Percentiles rank a stretch among this genome's conserved stretches.
phyloP scores from a whole-genome alignment of 2,888 invertebrate genomes.

The Lycocerus yunnanus region DNA sequence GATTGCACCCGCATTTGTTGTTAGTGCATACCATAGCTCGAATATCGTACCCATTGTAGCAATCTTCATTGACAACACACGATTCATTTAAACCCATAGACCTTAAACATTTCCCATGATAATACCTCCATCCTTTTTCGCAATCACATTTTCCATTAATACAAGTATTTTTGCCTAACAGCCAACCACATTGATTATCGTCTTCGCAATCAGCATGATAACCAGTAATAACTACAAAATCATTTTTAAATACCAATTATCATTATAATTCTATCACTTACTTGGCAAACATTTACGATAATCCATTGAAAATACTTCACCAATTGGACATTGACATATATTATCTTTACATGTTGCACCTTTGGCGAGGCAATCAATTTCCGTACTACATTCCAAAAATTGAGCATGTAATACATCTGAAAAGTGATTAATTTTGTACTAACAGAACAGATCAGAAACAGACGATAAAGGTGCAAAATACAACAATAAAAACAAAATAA shows the following conservation, averaged over 20 bases:
- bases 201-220: constrained; percentile 28
- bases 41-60: constrained; percentile 34
- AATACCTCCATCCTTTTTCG: constrained; percentile 28
- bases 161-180: constrained; percentile 28
- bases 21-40: constrained; percentile 29
- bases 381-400: constrained; percentile 21
- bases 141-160: constrained; percentile 27
- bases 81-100: constrained; percentile 4
- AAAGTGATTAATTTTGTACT: not conserved
- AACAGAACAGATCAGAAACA: no score
- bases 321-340: constrained; percentile 26
- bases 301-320: constrained; percentile 17
- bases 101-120: constrained; percentile 27
- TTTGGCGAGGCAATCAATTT: constrained; percentile 13
- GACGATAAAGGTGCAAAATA: no score
- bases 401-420: not conserved
- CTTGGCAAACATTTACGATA: constrained; percentile 22
- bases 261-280: not conserved
- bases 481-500: no score
- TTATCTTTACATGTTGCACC: constrained; percentile 16
- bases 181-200: constrained; percentile 32
- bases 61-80: constrained; percentile 32
- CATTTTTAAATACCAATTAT: not conserved
- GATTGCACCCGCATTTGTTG: constrained; percentile 32
- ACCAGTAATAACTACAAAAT: constrained; percentile 23